Evolutionary conservation across 2,888 invertebrate species (phyloP), one percentile per base, ranked within the genome.

Genomic region (Cephonodes hylas): DNA sequence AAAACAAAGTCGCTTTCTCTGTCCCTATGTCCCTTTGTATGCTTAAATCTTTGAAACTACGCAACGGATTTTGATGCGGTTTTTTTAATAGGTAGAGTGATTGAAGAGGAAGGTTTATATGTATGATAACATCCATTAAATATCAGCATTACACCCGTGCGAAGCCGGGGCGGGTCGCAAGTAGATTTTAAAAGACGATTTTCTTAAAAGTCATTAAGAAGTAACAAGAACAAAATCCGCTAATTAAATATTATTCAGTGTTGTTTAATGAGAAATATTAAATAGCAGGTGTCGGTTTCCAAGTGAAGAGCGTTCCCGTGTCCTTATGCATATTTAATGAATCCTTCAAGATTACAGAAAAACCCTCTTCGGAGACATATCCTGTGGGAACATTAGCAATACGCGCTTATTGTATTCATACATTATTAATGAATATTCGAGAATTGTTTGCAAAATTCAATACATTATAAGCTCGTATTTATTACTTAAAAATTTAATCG

Each of bases 321-420:
- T 84, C 34, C 61, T 20, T 20, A 66, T 85, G 83, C 77, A 85
- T 85, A 82, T 83, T 85, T 81, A 71, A 86, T 82, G 70, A 72
- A 74, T 71, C 72, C 76, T 76, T 77, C 72, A 75, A 79, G 78
- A 76, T 79, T 76, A 81, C 80, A 76, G 76, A 83, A 79, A 81
- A 79, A 77, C 73, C 71, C 77, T 72, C 77, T 81, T 34, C 57
- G 20, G 18, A 42, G 27, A 53, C 42, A 46, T 15, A 60, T 60
- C 48, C 60, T 42, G 53, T 60, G 60, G 60, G 60, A 60, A 60
- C 42, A 53, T 13, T 13, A 6, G 38, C 60, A 48, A 53, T 46
- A 31, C 48, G 60, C 42, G 60, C 18, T 15, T 53, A 46, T 46
- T 46, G 46, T 31, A 53, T 53, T 53, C 53, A 53, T 53, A 31